Evolutionary conservation across 2,888 invertebrate species (phyloP), one percentile per base, ranked within the genome.

Genomic region (Drosophila peninsularis): DNA sequence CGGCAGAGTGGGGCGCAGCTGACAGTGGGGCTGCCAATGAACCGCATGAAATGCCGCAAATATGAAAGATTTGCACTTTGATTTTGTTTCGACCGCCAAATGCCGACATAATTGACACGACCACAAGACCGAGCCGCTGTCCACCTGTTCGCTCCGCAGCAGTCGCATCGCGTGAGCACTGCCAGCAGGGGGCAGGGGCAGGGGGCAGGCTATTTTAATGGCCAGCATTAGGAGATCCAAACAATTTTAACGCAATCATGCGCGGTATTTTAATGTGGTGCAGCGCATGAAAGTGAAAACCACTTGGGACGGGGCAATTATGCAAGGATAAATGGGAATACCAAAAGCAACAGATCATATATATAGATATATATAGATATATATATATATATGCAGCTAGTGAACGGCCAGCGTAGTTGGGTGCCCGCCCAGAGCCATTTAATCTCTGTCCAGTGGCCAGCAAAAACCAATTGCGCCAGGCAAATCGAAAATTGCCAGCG

Each of bases 221-320:
- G 75, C 57, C 73, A 80, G 75, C 86, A 86, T 88, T 88, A 88
- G 84, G 82, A 88, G 86, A 84, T 88, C 70, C 75, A 88, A 82
- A 88, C 80, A 89, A 90, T 90, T 89, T 84, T 80, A 89, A 87
- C 82, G 89, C 90, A 89, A 89, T 90, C 89, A 90, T 87, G 88
- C 86, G 84, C 76, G 82, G 53, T 82, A 85, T 85, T 88, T 85
- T 85, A 85, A 85, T 88, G 86, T 83, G 88, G 71, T 69, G 62
- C 78, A 75, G 70, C 71, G 75, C 85, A 87, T 86, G 90, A 90
- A 90, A 90, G 90, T 90, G 81, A 86, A 88, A 86, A 84, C 69
- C 47, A 76, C 68, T 67, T 70, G 68, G 60, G 67, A 68, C 74
- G 60, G 57, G 84, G 49, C 77, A 75, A 76, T 75, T 72, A 76